These are phyloP conservation scores for Halocynthia aurantium DNA, from an alignment of 23 tunicate genomes.

Conservation along the genomic window DNA sequence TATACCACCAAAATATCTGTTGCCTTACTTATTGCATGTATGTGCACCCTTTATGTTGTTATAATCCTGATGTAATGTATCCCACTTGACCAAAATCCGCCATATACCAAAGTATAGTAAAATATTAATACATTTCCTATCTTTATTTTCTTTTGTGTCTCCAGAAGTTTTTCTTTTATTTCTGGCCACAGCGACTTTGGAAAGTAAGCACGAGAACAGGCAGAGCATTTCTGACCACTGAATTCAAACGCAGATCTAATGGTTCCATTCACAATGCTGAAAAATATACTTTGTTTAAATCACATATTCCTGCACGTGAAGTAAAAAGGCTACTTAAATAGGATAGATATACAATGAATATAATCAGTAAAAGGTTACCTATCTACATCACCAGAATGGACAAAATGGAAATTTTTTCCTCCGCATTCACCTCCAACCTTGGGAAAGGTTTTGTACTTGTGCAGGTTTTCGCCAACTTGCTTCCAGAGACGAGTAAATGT, in stretches of 20 bases:
- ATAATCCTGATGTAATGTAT: too few relatives aligned
- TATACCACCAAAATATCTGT: too few relatives aligned
- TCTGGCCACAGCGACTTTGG: slow-evolving; percentile 93
- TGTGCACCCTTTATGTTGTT: too few relatives aligned
- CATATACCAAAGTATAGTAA: too few relatives aligned
- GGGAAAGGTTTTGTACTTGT: slow-evolving; percentile 84
- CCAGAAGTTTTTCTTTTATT: slow-evolving; percentile 76
- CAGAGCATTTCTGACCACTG: slow-evolving; percentile 99
- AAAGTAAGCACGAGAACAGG: slow-evolving; percentile 89
- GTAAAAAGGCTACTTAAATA: neutral
- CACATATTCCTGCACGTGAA: neutral
- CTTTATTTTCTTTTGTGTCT: slow-evolving; percentile 64
- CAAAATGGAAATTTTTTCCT: slow-evolving; percentile 97
- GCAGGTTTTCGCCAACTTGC: slow-evolving; percentile 92
- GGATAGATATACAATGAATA: neutral
- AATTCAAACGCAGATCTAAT: slow-evolving; percentile 99
- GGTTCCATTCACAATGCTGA: slow-evolving; percentile 92
- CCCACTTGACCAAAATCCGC: too few relatives aligned
- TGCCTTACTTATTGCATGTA: too few relatives aligned
- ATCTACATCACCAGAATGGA: slow-evolving; percentile 92
- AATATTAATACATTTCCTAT: slow-evolving; percentile 60
- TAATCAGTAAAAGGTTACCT: slow-evolving; percentile 31
- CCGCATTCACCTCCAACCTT: slow-evolving; percentile 97
- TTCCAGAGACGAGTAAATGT: slow-evolving; percentile 90
- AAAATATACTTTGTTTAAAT: neutral